These are phyloP conservation scores for Electrona antarctica DNA, from an alignment of 2,113 vertebrate genomes.

Conservation along the genomic window DNA sequence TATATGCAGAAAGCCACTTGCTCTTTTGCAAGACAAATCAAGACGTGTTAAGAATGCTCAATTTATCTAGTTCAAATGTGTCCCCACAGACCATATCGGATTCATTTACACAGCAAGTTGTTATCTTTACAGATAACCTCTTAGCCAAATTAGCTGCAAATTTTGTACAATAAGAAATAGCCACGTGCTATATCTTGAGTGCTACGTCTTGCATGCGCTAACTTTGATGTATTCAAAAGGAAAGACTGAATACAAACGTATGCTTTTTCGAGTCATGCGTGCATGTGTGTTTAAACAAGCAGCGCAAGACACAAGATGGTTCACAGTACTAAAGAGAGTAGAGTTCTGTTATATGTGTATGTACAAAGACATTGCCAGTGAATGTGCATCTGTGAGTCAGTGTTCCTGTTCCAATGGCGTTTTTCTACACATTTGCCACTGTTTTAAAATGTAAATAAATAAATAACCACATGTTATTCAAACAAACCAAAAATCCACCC, in stretches of 20 bases:
- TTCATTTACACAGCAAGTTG: constrained; percentile 36
- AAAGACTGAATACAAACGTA: constrained; percentile 37
- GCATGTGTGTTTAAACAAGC: constrained; percentile 53
- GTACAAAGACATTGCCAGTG: constrained; percentile 54
- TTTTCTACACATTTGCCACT: constrained; percentile 46
- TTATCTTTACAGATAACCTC: constrained; percentile 38
- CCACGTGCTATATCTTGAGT: constrained; percentile 17
- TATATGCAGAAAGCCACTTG: constrained; percentile 43
- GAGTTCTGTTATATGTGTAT: constrained; percentile 57
- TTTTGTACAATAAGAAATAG: constrained; percentile 4
- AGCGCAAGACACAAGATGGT: constrained; percentile 59
- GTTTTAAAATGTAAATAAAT: constrained; percentile 59
- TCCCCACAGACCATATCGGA: constrained; percentile 36
- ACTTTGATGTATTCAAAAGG: constrained; percentile 28
- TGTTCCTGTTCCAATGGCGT: constrained; percentile 49
- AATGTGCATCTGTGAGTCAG: constrained; percentile 45
- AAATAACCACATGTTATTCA: constrained; percentile 70
- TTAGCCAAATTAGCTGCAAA: constrained; percentile 18
- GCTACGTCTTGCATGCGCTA: constrained; percentile 43
- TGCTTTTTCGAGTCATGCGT: constrained; percentile 46
- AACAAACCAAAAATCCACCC: constrained; percentile 61
- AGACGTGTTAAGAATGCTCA: constrained; percentile 25
- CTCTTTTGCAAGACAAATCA: constrained; percentile 21
- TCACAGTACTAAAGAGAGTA: constrained; percentile 68
- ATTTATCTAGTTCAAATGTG: constrained; percentile 48